These are phyloP conservation scores for Xenops minutus DNA, from an alignment of 2,797 vertebrate genomes.

Conservation along the genomic window DNA sequence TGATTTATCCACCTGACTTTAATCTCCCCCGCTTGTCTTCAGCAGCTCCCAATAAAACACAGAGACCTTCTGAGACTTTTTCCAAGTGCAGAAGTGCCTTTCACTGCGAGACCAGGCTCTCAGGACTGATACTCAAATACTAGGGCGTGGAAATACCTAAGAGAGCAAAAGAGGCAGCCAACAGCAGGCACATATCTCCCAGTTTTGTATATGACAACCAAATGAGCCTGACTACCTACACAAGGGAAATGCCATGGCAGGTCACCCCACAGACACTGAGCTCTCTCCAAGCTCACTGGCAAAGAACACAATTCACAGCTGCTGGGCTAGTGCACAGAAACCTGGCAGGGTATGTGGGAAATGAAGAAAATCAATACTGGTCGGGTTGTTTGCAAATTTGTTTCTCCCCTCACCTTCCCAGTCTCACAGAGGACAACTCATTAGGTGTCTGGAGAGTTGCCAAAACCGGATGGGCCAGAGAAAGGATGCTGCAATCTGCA, in stretches of 20 bases:
- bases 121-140: background rate
- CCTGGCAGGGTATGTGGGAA: background rate
- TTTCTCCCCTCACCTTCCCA: background rate
- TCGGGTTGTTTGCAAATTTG: background rate
- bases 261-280: background rate
- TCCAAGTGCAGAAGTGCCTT: background rate
- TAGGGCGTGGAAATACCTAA: accelerated
- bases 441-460: background rate
- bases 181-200: background rate
- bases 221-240: background rate
- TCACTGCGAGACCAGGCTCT: background rate
- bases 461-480: background rate
- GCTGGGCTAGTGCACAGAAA: background rate
- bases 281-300: background rate
- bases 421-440: background rate
- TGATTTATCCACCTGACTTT: background rate
- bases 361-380: background rate
- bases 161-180: background rate
- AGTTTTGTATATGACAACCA: accelerated
- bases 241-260: accelerated
- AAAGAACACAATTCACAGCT: background rate
- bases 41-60: background rate
- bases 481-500: background rate
- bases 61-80: background rate
- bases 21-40: background rate